Conservation (phyloP, 2,113 vertebrate genomes). For the Pelmatolapia mariae region DNA sequence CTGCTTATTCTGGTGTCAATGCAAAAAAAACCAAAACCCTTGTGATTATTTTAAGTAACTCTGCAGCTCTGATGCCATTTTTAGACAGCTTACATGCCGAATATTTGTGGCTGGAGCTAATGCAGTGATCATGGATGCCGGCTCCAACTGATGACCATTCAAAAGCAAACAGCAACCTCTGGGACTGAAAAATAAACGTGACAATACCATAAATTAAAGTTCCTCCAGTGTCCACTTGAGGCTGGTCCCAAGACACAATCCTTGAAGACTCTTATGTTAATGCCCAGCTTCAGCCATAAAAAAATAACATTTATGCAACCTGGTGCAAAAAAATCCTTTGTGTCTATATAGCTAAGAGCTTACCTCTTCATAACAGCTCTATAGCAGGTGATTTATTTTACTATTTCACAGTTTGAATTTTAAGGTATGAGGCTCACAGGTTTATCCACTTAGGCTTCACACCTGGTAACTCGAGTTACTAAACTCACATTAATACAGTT, state of each 20-base stretch:
- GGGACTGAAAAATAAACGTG: not conserved
- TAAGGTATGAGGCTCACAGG: not conserved
- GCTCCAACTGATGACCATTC: not conserved
- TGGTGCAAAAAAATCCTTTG: not conserved
- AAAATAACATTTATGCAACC: not conserved
- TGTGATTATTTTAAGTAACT: not conserved
- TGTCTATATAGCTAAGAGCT: not conserved
- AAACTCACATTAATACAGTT: not conserved
- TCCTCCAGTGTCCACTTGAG: not conserved
- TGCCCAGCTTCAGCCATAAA: not conserved
- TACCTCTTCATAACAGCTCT: not conserved
- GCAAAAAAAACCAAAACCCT: fast-evolving
- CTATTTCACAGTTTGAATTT: not conserved
- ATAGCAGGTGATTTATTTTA: not conserved
- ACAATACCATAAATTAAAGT: not conserved
- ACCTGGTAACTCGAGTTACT: not conserved
- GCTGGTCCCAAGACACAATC: not conserved
- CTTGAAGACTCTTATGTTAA: not conserved
- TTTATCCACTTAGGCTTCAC: not conserved
- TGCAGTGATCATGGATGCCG: not conserved
- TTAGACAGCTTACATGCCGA: not conserved
- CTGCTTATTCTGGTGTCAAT: not conserved
- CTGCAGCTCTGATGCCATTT: not conserved
- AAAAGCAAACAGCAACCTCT: not conserved
- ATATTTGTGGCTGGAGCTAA: not conserved